phyloP scores from a whole-genome alignment of 2,113 vertebrate species.

The Eupsittula cactorum region DNA sequence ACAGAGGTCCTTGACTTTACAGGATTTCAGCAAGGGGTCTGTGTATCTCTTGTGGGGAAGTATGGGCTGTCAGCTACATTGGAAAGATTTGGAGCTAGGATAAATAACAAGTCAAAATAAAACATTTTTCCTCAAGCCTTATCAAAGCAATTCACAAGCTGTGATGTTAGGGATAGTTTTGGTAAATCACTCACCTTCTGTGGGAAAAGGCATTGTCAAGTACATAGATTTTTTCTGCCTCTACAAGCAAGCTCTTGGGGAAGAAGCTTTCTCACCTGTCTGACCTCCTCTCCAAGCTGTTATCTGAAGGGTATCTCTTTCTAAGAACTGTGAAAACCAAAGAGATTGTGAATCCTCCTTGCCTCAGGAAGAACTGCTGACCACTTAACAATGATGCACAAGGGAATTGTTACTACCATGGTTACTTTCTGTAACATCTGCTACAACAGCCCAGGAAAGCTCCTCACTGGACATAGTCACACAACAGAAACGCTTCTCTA shows the following conservation, averaged over 20 bases:
- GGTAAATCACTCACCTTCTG: not conserved
- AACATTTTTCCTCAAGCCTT: rapidly evolving
- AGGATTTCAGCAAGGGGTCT: not conserved
- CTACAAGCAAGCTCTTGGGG: not conserved
- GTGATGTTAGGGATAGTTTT: not conserved
- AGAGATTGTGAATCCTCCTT: not conserved
- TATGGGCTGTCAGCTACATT: not conserved
- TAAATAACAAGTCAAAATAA: not conserved
- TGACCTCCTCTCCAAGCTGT: not conserved
- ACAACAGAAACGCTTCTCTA: not conserved
- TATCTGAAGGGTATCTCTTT: not conserved
- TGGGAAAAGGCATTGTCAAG: not conserved
- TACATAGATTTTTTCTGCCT: not conserved
- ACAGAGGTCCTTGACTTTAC: not conserved
- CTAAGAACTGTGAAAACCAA: not conserved
- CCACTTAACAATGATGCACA: not conserved
- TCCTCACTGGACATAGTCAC: not conserved
- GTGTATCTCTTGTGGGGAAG: not conserved
- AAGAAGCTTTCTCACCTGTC: not conserved
- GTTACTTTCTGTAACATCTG: not conserved
- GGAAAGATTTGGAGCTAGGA: not conserved
- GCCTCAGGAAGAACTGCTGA: not conserved
- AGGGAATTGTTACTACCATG: not conserved
- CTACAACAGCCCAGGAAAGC: not conserved
- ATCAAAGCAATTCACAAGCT: not conserved